Base-by-base conservation (phyloP, 2,113 vertebrate genomes). In the Pterocles gutturalis region DNA sequence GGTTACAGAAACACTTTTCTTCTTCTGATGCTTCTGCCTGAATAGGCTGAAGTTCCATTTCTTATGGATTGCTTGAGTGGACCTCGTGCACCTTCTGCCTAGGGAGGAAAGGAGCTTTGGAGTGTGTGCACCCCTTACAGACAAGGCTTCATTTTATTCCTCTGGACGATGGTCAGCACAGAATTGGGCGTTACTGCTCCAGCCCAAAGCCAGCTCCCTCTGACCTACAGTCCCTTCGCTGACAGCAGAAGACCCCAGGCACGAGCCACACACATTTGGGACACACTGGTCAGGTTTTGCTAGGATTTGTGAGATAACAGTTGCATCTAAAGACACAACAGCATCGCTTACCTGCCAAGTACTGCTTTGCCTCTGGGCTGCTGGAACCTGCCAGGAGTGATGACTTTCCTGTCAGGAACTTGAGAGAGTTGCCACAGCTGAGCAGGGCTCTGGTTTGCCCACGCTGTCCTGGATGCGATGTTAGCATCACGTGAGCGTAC, bases 401-500 rank as follows among this genome's bases (percentile, higher is more conserved):
- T 26, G 62, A 20, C 60, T 51, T 91, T 70, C 49, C 84, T 16
- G 3, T 5, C 0, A 11, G 64, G 66, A 77, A 29, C 38, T 20
- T 7, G 13, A 58, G 22, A 58, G 64, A 92, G 41, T 78, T 81
- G 84, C 77, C 65, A 43, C 28, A 36, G 60, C 67, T 43, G 34
- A 75, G 69, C 69, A 33, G 34, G 72, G 62, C 66, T 89, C 26
- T 72, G 65, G 79, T 57, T 88, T 69, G 65, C 51, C 55, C 2
- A 0, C 1, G 1, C 67, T 33, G 21, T 48, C 62, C 66, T 41
- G 71, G 41, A 9, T 17, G 34, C 72, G 62, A 31, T 48, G 45
- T 49, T 28, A n/a, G 75, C 66, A 57, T n/a, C 17, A 0, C 1
- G 2, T 9, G 46, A 67, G 21, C 1, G 3, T 66, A 62, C 19